These are phyloP conservation scores for Triops cancriformis DNA, from an alignment of 1,140 invertebrate species.

Conservation along the genomic window DNA sequence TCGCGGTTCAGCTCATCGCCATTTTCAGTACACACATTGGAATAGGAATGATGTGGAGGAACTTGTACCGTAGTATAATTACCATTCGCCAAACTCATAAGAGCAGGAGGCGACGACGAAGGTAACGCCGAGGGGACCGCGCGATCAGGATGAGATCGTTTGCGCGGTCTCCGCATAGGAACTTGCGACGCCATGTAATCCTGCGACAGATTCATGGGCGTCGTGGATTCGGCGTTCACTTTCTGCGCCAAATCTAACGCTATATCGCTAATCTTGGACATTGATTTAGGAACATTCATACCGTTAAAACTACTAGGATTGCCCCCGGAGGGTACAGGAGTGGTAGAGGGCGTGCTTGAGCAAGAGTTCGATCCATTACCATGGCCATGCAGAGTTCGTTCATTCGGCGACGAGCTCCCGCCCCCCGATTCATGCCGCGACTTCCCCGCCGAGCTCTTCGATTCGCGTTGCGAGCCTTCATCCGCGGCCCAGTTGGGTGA, in stretches of 20 bases:
- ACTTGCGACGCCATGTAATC: not conserved
- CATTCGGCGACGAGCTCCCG: not conserved
- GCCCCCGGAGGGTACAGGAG: not conserved
- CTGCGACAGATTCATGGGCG: slow-evolving; percentile 3
- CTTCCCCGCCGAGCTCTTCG: not conserved
- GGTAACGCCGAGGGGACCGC: slow-evolving; percentile 15
- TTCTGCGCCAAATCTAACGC: slow-evolving; percentile 27
- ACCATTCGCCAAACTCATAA: not conserved
- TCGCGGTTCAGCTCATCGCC: no score
- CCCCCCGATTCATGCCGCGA: slow-evolving; percentile 6
- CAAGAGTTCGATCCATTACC: not conserved
- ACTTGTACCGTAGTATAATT: not conserved
- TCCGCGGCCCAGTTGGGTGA: not conserved
- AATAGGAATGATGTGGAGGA: slow-evolving; percentile 1
- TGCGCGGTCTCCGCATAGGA: slow-evolving; percentile 21
- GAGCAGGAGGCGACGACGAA: not conserved
- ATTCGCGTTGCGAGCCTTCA: not conserved
- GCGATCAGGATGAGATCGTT: slow-evolving; percentile 25
- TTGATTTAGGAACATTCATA: slow-evolving; percentile 8
- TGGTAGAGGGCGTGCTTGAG: not conserved
- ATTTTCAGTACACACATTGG: not conserved
- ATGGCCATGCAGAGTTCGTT: slow-evolving; percentile 12
- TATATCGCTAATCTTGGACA: slow-evolving; percentile 23
- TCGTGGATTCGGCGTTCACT: not conserved
- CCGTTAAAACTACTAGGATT: slow-evolving; percentile 3